Evolutionary conservation across 2,888 invertebrate genomes (phyloP).

Genomic region (Stictocephala bisonia): DNA sequence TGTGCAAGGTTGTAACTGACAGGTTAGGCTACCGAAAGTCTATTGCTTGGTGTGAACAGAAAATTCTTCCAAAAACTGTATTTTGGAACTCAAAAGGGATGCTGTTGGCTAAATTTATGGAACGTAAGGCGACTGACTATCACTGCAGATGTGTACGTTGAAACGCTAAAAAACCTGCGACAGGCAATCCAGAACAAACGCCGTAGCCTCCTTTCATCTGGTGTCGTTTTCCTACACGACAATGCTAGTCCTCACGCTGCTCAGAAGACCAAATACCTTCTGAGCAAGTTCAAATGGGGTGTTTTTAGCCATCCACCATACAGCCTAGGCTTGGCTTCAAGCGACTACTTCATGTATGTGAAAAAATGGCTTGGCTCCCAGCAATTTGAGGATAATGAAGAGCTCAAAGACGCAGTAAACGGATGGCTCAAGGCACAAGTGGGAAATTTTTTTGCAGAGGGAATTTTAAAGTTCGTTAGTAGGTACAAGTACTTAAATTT

Average conservation of each 20-base stretch:
- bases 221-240: neutral
- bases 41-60: no score
- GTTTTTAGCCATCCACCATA: no score
- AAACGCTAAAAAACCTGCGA: no score
- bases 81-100: no score
- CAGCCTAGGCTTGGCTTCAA: neutral
- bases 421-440: conserved; percentile 9
- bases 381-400: conserved; percentile 2
- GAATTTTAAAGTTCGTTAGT: neutral
- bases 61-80: no score
- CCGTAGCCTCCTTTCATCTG: neutral
- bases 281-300: no score
- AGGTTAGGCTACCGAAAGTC: no score
- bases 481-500: neutral
- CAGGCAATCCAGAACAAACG: neutral
- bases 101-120: no score
- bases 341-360: conserved; percentile 1
- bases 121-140: no score
- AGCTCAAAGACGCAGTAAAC: neutral
- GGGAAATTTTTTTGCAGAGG: neutral
- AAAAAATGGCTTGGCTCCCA: neutral
- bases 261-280: no score
- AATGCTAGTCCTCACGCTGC: neutral
- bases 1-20: no score
- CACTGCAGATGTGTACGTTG: neutral